phyloP scores from a whole-genome alignment of 2,113 vertebrate genomes.

The Paralichthys olivaceus region DNA sequence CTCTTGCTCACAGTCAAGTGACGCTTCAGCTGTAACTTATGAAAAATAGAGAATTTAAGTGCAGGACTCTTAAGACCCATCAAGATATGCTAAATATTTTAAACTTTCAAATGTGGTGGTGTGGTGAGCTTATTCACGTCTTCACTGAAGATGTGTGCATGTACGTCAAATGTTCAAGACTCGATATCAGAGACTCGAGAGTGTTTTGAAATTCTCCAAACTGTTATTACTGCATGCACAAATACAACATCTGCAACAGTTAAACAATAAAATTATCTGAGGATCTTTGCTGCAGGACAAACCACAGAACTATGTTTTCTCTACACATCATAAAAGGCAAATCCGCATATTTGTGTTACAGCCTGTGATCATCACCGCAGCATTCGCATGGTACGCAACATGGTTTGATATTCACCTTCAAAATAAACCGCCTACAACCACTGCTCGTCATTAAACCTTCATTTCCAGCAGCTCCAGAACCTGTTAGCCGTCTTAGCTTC shows the following conservation, averaged over 20 bases:
- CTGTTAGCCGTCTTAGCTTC: slow-evolving; percentile 6
- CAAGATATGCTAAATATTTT: slow-evolving; percentile 43
- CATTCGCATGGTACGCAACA: neutral
- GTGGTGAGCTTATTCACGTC: neutral
- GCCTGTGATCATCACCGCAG: slow-evolving; percentile 3
- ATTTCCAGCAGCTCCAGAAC: slow-evolving; percentile 8
- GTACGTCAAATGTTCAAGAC: neutral
- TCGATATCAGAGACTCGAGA: too few species aligned
- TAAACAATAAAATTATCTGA: neutral
- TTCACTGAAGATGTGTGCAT: neutral
- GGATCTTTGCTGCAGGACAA: too few species aligned
- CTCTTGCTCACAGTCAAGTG: neutral
- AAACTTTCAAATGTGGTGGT: slow-evolving; percentile 21
- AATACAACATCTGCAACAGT: neutral
- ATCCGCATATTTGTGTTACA: neutral
- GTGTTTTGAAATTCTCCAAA: neutral
- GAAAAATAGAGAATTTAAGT: slow-evolving; percentile 41
- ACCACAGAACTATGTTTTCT: too few species aligned
- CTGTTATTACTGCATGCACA: neutral
- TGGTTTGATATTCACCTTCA: slow-evolving; percentile 3
- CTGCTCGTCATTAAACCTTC: neutral
- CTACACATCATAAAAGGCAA: neutral
- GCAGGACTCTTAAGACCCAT: slow-evolving; percentile 17
- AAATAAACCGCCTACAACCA: neutral
- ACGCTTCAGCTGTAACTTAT: slow-evolving; percentile 2